These are phyloP conservation scores for Spinus pinus DNA, from an alignment of 2,797 vertebrate genomes.

Conservation along the genomic window DNA sequence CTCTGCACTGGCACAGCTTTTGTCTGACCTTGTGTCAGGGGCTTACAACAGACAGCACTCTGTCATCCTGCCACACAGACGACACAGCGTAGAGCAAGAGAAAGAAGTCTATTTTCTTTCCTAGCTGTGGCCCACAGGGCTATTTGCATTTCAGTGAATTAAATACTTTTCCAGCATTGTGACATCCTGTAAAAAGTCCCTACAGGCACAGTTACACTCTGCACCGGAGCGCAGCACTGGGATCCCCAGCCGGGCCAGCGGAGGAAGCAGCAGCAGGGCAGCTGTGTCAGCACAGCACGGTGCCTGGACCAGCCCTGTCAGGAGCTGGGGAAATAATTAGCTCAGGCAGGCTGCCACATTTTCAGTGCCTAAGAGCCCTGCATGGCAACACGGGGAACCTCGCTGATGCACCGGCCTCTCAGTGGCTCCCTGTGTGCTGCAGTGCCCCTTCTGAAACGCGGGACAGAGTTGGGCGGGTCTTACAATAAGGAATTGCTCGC, in stretches of 20 bases:
- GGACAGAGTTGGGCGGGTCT: fast-evolving
- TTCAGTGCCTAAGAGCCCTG: not conserved
- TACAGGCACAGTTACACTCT: not conserved
- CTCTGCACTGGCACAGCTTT: not conserved
- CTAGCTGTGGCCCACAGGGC: not conserved
- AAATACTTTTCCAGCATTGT: not conserved
- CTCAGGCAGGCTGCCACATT: not conserved
- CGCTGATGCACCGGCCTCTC: fast-evolving
- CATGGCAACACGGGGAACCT: not conserved
- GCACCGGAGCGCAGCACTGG: fast-evolving
- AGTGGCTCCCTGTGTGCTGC: not conserved
- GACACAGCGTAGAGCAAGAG: not conserved
- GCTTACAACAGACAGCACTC: not conserved
- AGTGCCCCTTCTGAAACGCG: fast-evolving
- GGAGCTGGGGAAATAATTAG: not conserved
- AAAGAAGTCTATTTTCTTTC: not conserved
- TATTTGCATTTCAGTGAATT: not conserved
- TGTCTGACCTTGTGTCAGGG: not conserved
- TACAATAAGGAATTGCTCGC: not conserved
- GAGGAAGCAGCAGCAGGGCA: not conserved
- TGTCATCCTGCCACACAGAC: not conserved
- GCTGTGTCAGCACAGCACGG: not conserved
- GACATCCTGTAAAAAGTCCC: not conserved
- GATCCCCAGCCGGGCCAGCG: not conserved
- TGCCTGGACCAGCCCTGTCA: not conserved